phyloP scores from a whole-genome alignment of 1,140 invertebrate species.

The Tyrophagus putrescentiae region DNA sequence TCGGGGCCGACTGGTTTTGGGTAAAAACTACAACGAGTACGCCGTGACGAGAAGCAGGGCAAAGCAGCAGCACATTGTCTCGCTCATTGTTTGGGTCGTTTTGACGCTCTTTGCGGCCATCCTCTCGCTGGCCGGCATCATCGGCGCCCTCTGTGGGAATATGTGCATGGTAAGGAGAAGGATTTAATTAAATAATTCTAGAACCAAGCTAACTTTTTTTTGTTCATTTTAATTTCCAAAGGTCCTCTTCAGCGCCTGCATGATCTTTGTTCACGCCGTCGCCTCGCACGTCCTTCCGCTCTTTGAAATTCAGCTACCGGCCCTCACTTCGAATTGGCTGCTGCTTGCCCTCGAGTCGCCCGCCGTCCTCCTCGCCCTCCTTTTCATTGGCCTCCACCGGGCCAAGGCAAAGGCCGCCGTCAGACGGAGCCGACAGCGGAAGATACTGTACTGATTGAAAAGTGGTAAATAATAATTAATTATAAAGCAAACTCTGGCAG shows the following conservation, averaged over 20 bases:
- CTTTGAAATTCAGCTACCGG: slow-evolving; percentile 1
- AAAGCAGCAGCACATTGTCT: slow-evolving; percentile 12
- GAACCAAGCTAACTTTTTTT: slow-evolving; percentile 3
- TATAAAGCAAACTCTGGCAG: too few relatives aligned
- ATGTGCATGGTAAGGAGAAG: slow-evolving; percentile 16
- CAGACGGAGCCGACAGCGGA: not conserved
- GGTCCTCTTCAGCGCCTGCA: slow-evolving; percentile 1
- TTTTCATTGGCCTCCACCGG: not conserved
- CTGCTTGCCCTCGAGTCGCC: slow-evolving; percentile 6
- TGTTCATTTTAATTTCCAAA: not conserved
- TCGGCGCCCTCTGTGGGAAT: slow-evolving; percentile 14
- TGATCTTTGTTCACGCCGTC: slow-evolving; percentile 2
- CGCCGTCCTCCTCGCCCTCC: not conserved
- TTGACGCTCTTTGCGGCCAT: slow-evolving; percentile 14
- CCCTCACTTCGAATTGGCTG: slow-evolving; percentile 8
- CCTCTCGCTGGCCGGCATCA: slow-evolving; percentile 10
- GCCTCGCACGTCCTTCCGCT: not conserved
- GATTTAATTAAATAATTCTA: too few relatives aligned
- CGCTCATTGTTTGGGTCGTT: slow-evolving; percentile 19
- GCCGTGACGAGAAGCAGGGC: not conserved
- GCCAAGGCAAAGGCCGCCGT: not conserved
- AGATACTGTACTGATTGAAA: slow-evolving; percentile 10
- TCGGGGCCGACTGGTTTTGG: not conserved
- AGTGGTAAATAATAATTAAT: too few relatives aligned
- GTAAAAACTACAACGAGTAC: not conserved